phyloP scores from a whole-genome alignment of 1,140 invertebrate genomes.

The Cherax quadricarinatus region DNA sequence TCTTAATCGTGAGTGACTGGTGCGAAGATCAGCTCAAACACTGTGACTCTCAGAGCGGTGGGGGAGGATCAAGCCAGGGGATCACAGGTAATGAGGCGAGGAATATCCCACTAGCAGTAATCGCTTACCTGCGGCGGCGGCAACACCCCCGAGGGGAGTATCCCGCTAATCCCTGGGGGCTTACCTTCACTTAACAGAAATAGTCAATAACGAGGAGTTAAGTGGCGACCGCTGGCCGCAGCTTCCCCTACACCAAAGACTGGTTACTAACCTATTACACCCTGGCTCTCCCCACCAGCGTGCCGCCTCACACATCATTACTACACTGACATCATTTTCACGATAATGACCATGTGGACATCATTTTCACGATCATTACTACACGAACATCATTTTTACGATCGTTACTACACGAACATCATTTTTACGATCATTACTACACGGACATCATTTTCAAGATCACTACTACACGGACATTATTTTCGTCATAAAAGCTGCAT shows the following conservation, averaged over 20 bases:
- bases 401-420: too few species aligned
- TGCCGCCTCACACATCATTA: neutral
- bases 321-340: too few species aligned
- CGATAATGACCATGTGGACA: too few species aligned
- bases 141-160: neutral
- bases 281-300: too few species aligned
- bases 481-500: too few species aligned
- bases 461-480: too few species aligned
- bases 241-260: too few species aligned
- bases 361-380: too few species aligned
- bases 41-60: neutral
- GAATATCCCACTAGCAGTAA: neutral
- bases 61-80: neutral
- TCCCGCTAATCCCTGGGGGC: neutral
- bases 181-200: neutral
- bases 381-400: too few species aligned
- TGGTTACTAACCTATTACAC: too few species aligned
- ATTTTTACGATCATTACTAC: too few species aligned
- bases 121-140: neutral
- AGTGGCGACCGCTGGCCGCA: neutral
- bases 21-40: neutral
- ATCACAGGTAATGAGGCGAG: neutral
- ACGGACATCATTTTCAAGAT: too few species aligned
- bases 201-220: neutral
- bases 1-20: neutral